These are phyloP conservation scores for Hirundichthys speculiger DNA, from an alignment of 2,113 vertebrate species.

Conservation along the genomic window DNA sequence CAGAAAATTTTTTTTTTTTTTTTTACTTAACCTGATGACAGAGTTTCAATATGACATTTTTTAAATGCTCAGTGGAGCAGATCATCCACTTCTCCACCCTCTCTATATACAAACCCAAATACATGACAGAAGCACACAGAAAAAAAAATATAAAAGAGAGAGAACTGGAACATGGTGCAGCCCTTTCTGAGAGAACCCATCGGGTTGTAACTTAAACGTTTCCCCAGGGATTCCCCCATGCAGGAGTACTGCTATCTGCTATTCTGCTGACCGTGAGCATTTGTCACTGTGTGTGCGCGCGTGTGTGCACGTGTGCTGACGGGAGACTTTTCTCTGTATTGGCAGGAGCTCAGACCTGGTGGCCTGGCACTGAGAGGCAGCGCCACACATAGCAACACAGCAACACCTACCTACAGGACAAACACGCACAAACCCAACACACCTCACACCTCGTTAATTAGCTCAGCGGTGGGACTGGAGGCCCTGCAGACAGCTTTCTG, in stretches of 20 bases:
- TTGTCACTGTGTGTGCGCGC: not conserved
- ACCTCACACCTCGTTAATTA: constrained; percentile 73
- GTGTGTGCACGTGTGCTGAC: constrained; percentile 26
- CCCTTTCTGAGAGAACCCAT: constrained; percentile 38
- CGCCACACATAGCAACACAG: constrained; percentile 19
- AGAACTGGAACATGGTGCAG: constrained; percentile 3
- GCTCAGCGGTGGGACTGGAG: constrained; percentile 53
- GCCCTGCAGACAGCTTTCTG: constrained; percentile 35
- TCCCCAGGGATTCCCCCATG: constrained; percentile 34
- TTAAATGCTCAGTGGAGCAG: no score
- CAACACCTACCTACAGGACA: not conserved
- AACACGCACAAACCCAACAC: constrained; percentile 10
- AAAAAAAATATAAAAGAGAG: not conserved
- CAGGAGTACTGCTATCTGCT: constrained; percentile 41
- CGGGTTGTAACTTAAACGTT: constrained; percentile 17
- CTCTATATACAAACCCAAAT: no score
- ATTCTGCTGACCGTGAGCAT: constrained; percentile 46
- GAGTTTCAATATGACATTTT: no score
- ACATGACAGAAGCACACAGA: no score
- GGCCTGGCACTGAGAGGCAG: constrained; percentile 40
- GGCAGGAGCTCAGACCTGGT: constrained; percentile 40
- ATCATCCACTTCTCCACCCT: no score
- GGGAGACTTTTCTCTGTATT: constrained; percentile 41
- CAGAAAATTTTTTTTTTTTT: no score
- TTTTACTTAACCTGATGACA: no score